phyloP scores from a whole-genome alignment of 2,888 invertebrate species.

The Phortica magna region DNA sequence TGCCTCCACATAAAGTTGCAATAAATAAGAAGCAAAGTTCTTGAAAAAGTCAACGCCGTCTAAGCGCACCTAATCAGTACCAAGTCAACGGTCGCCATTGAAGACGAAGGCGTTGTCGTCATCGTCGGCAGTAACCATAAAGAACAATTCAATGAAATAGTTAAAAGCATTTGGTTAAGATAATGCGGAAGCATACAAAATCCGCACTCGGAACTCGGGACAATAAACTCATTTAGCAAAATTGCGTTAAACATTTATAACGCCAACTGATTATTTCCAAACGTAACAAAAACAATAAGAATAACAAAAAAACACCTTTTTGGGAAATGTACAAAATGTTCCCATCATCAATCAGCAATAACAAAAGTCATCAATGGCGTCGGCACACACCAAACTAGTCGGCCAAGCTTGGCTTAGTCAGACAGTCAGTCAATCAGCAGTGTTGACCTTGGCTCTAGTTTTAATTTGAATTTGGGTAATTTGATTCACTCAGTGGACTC shows the following conservation, averaged over 20 bases:
- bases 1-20: constrained; percentile 29
- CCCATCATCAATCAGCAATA: constrained; percentile 57
- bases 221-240: constrained; percentile 61
- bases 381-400: neutral
- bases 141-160: neutral
- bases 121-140: neutral
- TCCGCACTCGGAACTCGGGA: constrained; percentile 45
- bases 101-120: neutral
- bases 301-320: constrained; percentile 47
- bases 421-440: constrained; percentile 49
- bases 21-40: constrained; percentile 42
- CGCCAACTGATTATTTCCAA: neutral
- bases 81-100: constrained; percentile 25
- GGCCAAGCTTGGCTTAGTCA: neutral
- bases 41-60: constrained; percentile 40
- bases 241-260: constrained; percentile 4
- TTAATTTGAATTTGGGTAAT: constrained; percentile 36
- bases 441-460: constrained; percentile 64
- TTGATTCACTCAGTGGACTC: constrained; percentile 31
- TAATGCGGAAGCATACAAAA: constrained; percentile 56
- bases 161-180: neutral
- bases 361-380: constrained; percentile 22
- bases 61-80: constrained; percentile 46
- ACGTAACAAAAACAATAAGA: constrained; percentile 25
- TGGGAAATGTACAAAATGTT: constrained; percentile 50